A percentile compares a stretch with the other conserved stretches of the same genome.
Conservation (phyloP, 1,140 invertebrate genomes). For the Pantala flavescens region DNA sequence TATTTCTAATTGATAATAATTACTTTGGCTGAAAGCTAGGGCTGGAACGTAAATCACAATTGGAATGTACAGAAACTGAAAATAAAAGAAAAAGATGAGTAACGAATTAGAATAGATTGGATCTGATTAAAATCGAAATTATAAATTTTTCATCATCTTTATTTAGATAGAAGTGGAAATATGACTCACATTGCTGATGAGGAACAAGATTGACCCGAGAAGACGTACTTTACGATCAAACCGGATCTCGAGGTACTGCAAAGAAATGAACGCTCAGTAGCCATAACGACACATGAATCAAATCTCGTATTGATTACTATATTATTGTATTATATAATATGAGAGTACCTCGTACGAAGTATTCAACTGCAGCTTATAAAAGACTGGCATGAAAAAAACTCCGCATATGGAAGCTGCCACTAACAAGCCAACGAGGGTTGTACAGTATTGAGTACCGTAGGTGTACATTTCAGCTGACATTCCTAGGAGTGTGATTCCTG, state of each 20-base stretch:
- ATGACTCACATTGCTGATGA: slow-evolving; percentile 41
- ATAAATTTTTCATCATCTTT: too few species aligned
- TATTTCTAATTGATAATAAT: not conserved
- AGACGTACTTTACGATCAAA: slow-evolving; percentile 49
- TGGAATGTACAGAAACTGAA: slow-evolving; percentile 77
- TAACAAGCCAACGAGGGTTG: not conserved
- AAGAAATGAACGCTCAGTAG: not conserved
- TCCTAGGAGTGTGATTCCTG: slow-evolving; percentile 19
- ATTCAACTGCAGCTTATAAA: slow-evolving; percentile 38
- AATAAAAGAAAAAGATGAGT: slow-evolving; percentile 29
- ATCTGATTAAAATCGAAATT: not conserved
- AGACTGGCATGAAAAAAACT: slow-evolving; percentile 13
- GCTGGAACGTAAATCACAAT: slow-evolving; percentile 86
- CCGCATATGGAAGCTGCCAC: not conserved
- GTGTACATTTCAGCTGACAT: slow-evolving; percentile 18
- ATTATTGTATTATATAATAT: too few species aligned
- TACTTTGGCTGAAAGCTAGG: slow-evolving; percentile 82
- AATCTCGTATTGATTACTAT: too few species aligned
- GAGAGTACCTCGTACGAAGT: slow-evolving; percentile 68
- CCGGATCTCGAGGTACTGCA: slow-evolving; percentile 55
- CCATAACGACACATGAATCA: too few species aligned
- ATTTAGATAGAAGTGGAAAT: not conserved
- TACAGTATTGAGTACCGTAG: slow-evolving; percentile 2
- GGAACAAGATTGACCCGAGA: slow-evolving; percentile 52
- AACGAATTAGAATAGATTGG: not conserved